Percentiles rank a stretch among this genome's conserved stretches.
phyloP scores from a whole-genome alignment of 2,797 vertebrate genomes.

The Takifugu rubripes region DNA sequence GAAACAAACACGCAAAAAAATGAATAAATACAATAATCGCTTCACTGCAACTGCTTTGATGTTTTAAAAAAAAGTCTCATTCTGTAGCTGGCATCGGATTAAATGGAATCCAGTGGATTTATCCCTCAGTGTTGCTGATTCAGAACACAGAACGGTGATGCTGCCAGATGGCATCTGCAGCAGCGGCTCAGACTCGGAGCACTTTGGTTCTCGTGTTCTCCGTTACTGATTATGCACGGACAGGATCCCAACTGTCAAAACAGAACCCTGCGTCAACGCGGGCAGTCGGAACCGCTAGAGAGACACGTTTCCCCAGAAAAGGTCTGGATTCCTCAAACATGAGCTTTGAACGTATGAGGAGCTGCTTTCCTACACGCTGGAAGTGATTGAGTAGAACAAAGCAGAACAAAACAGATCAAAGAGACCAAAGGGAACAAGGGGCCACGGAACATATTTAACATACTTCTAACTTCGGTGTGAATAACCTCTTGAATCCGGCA shows the following conservation, averaged over 20 bases:
- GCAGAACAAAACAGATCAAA: too few species aligned
- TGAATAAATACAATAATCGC: background rate
- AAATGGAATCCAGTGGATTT: background rate
- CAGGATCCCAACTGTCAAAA: conserved; percentile 1
- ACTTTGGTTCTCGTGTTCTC: background rate
- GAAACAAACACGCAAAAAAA: conserved; percentile 9
- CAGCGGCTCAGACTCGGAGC: background rate
- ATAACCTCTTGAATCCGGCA: too few species aligned
- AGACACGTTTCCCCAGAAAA: background rate
- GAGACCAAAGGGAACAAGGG: too few species aligned
- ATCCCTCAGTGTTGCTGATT: background rate
- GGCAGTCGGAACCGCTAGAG: too few species aligned
- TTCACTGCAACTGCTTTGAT: background rate
- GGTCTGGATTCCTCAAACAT: too few species aligned
- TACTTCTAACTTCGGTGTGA: too few species aligned
- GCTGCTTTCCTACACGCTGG: too few species aligned
- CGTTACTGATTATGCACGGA: background rate
- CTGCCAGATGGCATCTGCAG: background rate
- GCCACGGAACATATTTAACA: too few species aligned
- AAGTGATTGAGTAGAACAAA: too few species aligned
- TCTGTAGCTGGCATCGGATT: background rate
- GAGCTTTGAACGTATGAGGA: too few species aligned
- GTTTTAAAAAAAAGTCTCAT: background rate
- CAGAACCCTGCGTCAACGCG: background rate
- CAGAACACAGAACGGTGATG: background rate